These are phyloP conservation scores for Poliocrania exsul DNA, from an alignment of 2,797 vertebrate genomes.

Conservation along the genomic window DNA sequence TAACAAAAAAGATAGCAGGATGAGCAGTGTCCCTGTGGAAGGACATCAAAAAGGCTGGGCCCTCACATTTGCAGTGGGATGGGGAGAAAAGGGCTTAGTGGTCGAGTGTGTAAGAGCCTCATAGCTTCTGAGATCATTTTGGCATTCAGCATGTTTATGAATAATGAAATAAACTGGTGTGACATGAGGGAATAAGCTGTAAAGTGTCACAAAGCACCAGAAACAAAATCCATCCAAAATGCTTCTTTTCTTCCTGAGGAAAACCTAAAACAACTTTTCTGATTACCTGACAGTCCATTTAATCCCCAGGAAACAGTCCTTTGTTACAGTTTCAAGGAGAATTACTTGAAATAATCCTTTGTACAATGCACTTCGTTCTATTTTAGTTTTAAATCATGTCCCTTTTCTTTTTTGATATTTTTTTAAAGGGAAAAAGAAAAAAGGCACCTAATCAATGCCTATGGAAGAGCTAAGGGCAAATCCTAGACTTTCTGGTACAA, in stretches of 20 bases:
- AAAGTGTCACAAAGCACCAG: conserved; percentile 78
- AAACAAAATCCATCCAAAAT: conserved; percentile 81
- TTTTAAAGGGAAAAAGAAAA: conserved; percentile 58
- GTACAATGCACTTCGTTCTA: conserved; percentile 80
- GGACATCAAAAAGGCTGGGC: background rate
- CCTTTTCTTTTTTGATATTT: conserved; percentile 78
- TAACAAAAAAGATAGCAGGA: background rate
- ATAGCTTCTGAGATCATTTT: conserved; percentile 60
- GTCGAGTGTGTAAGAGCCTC: conserved; percentile 50
- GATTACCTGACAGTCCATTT: conserved; percentile 86
- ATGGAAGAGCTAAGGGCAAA: conserved; percentile 74
- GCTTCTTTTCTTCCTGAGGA: conserved; percentile 79
- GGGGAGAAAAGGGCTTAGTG: conserved; percentile 61
- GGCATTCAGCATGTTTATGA: conserved; percentile 75
- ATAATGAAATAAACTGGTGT: conserved; percentile 77
- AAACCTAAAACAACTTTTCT: conserved; percentile 84
- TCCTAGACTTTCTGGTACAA: conserved; percentile 68
- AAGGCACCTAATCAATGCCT: conserved; percentile 78
- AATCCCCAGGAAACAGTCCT: conserved; percentile 85
- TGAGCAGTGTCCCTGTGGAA: background rate
- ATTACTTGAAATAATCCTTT: conserved; percentile 88
- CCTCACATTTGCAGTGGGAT: background rate
- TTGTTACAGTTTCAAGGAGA: conserved; percentile 85
- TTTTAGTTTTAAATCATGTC: conserved; percentile 83
- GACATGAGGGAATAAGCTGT: conserved; percentile 80